phyloP scores from a whole-genome alignment of 2,113 vertebrate genomes.

The Piaya cayana region DNA sequence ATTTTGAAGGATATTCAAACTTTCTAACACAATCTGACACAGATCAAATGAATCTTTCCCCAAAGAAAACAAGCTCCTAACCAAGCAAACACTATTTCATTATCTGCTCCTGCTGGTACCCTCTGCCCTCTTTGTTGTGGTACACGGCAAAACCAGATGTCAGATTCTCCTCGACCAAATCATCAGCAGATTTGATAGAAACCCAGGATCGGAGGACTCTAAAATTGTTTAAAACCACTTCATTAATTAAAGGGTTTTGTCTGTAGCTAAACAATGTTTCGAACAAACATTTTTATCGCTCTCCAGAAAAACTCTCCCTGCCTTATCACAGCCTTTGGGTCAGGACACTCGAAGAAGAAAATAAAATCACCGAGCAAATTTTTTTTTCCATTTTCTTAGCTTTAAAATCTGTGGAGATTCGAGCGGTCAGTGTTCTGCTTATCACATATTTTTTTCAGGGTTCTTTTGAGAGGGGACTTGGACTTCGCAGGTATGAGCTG shows the following conservation, averaged over 20 bases:
- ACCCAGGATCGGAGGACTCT: not conserved
- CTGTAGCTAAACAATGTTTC: not conserved
- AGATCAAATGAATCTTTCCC: not conserved
- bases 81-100: too few relatives aligned
- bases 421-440: not conserved
- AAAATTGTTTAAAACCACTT: fast-evolving
- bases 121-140: not conserved
- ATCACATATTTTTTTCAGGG: not conserved
- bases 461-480: not conserved
- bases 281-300: not conserved
- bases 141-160: not conserved
- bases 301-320: not conserved
- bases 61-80: not conserved
- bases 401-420: not conserved
- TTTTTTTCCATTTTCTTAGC: not conserved
- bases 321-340: not conserved
- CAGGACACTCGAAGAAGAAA: not conserved
- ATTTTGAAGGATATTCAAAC: not conserved
- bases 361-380: not conserved
- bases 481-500: not conserved
- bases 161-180: not conserved
- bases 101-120: not conserved
- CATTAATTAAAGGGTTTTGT: not conserved
- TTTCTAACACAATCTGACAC: not conserved
- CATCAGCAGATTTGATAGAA: not conserved